Percentiles rank a stretch among this genome's conserved stretches.
These are phyloP conservation scores for Diarsia mendica DNA, from an alignment of 2,888 invertebrate genomes.

Conservation along the genomic window DNA sequence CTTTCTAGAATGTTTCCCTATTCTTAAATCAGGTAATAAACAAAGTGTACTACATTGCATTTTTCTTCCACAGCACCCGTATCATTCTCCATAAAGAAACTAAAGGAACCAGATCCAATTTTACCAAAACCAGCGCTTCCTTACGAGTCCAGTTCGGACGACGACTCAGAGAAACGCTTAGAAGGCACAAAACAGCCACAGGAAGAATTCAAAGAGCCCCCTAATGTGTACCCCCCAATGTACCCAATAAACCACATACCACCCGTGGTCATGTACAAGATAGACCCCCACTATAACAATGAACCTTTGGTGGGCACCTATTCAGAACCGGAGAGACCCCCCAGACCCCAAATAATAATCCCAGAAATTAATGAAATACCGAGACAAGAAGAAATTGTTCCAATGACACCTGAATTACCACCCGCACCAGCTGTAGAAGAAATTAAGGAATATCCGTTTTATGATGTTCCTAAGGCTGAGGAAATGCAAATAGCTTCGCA, in stretches of 20 bases:
- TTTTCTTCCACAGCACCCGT: conserved; percentile 91
- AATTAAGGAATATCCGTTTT: conserved; percentile 46
- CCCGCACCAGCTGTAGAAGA: conserved; percentile 49
- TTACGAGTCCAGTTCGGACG: conserved; percentile 94
- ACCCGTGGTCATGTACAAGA: conserved; percentile 81
- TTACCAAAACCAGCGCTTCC: conserved; percentile 94
- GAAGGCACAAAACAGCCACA: conserved; percentile 63
- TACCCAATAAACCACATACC: conserved; percentile 71
- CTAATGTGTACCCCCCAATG: conserved; percentile 65
- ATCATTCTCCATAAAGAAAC: conserved; percentile 96
- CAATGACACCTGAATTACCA: conserved; percentile 41
- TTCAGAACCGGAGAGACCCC: conserved; percentile 64
- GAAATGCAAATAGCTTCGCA: conserved; percentile 49
- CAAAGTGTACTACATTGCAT: background rate
- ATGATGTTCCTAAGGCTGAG: conserved; percentile 39
- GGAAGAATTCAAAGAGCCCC: conserved; percentile 63
- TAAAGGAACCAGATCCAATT: conserved; percentile 93
- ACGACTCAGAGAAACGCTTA: conserved; percentile 83
- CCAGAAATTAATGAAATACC: conserved; percentile 66
- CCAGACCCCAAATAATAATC: conserved; percentile 57
- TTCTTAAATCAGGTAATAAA: background rate
- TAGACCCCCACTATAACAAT: conserved; percentile 76
- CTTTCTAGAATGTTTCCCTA: background rate
- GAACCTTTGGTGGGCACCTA: conserved; percentile 71
- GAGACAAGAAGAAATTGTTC: conserved; percentile 51